Evolutionary conservation across 2,113 vertebrate species (phyloP).

Genomic region (Corapipo altera): DNA sequence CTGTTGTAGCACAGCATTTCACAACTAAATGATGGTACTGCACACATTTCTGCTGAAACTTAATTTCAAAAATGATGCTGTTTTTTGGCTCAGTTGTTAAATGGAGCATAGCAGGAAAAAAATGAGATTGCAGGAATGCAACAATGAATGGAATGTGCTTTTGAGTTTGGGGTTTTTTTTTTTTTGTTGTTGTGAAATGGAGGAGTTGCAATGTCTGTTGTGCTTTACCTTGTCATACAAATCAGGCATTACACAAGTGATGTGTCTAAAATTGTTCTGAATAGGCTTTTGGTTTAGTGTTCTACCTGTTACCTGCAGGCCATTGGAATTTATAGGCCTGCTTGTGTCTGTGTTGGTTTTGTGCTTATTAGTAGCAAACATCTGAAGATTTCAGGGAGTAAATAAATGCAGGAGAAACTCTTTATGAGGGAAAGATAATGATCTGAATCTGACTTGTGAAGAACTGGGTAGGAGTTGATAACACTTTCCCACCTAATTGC

Average conservation of each 20-base stretch:
- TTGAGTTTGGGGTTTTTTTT: neutral
- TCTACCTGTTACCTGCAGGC: neutral
- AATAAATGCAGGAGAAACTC: neutral
- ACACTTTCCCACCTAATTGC: neutral
- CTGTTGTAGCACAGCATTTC: neutral
- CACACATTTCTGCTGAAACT: neutral
- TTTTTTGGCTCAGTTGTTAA: neutral
- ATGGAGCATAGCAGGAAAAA: neutral
- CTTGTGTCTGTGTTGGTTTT: neutral
- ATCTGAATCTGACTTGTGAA: neutral
- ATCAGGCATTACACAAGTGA: neutral
- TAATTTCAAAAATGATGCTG: neutral
- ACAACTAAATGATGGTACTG: neutral
- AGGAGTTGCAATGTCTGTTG: neutral
- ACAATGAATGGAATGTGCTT: neutral
- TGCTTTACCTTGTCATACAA: neutral
- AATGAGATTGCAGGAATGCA: neutral
- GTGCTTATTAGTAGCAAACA: neutral
- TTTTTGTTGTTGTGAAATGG: neutral
- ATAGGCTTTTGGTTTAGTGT: neutral
- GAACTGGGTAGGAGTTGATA: neutral
- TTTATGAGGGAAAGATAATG: neutral
- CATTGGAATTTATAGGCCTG: neutral
- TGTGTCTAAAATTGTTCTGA: neutral
- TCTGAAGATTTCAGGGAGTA: neutral